Base-by-base conservation (phyloP, 2,797 vertebrate genomes). In the Allobates femoralis region DNA sequence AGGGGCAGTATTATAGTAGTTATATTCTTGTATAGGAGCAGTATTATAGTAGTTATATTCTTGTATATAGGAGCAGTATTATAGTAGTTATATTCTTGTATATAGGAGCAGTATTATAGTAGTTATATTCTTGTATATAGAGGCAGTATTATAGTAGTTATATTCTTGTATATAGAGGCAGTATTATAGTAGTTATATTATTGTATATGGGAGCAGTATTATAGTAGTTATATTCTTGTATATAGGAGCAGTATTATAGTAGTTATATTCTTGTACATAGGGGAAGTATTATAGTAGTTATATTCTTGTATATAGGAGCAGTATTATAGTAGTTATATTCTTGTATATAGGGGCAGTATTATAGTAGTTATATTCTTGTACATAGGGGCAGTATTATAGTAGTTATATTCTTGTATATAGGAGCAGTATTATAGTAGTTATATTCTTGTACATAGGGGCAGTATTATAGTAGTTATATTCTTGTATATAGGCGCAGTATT, bases 391-490 rank as follows among this genome's bases (percentile, higher is more conserved):
- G 10, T 62, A 62, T 62, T 62, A 26, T 58, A 58, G n/a, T 26
- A 62, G 58, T 62, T 62, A 11, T 62, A 62, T 26, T 62, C 58
- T 28, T 62, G 58, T 62, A 62, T 12, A 62, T 26, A 28, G 58
- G 58, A 28, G 58, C 56, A 62, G 58, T 62, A 58, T 62, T 62
- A 62, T 62, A 62, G 56, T 58, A 58, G 58, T 62, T 62, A 26
- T n/a, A 60, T n/a, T n/a, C 5, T 10, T n/a, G 56, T 60, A 60
- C 2, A n/a, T n/a, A n/a, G n/a, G n/a, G n/a, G n/a, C n/a, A n/a
- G n/a, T n/a, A n/a, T n/a, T n/a, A n/a, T n/a, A n/a, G n/a, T n/a
- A n/a, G n/a, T n/a, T n/a, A n/a, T n/a, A n/a, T n/a, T n/a, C n/a
- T n/a, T n/a, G n/a, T n/a, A n/a, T n/a, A n/a, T n/a, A n/a, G n/a